Base-by-base conservation (phyloP, 2,113 vertebrate species). In the Falco punctatus region DNA sequence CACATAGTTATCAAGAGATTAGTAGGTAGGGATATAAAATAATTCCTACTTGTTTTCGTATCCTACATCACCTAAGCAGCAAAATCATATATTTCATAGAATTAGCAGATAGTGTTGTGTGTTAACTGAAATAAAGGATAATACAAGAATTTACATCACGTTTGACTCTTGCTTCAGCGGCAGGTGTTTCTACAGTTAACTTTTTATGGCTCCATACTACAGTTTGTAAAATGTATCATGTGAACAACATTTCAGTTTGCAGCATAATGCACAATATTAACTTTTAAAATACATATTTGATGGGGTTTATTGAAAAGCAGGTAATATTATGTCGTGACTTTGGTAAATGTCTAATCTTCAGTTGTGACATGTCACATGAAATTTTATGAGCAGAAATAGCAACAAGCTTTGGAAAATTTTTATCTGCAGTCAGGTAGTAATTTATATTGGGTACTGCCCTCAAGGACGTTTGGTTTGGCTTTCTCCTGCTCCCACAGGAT, bases 161-260 rank as follows among this genome's bases (percentile, higher is more conserved):
- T 86, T 80, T 88, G 79, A 77, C 57, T 91, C 62, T 32, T 94
- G 81, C 73, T 79, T 92, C 82, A 74, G 17, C 30, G 88, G 86
- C 73, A 69, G 2, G 85, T 90, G 42, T 59, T 21, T 44, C 57
- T 65, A 26, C 33, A 85, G 51, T 51, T 86, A 81, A 27, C 14
- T 92, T 83, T 78, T 79, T 72, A 66, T 38, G 89, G 38, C 35
- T 66, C 15, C 49, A 14, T 14, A 22, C 33, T 61, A 0, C 13
- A 48, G 35, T 77, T 52, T 54, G 75, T 48, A 65, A 91, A 86
- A 80, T 40, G 2, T 8, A 59, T 38, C 28, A 8, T 2, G 1
- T 49, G 51, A 88, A 81, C 23, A 66, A 81, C 23, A 66, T 66
- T 6, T 19, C 33, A 13, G 30, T 66, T 86, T 78, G 51, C 70